phyloP scores from a whole-genome alignment of 2,797 vertebrate genomes.

The Dendrocincla fuliginosa region DNA sequence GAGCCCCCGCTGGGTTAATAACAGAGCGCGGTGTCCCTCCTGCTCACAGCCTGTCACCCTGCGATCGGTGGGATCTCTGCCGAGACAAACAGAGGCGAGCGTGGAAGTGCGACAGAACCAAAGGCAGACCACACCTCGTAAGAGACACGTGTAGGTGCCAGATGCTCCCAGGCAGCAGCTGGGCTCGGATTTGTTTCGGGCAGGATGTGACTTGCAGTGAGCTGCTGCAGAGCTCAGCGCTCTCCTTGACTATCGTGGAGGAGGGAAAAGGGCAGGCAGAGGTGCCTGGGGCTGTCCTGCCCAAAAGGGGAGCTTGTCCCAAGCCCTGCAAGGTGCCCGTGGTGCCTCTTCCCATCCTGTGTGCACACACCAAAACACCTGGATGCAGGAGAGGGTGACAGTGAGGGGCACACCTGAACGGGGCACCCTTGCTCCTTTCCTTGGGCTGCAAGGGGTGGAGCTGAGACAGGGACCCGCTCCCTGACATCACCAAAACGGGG shows the following conservation, averaged over 20 bases:
- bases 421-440: not conserved
- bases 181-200: accelerated
- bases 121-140: not conserved
- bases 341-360: not conserved
- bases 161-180: not conserved
- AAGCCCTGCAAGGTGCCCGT: not conserved
- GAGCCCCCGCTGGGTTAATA: not conserved
- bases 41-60: not conserved
- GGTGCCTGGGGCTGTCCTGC: not conserved
- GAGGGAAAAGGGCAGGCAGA: not conserved
- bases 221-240: not conserved
- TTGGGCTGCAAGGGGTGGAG: not conserved
- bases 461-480: not conserved
- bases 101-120: not conserved
- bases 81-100: accelerated
- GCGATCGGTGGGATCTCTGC: not conserved
- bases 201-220: not conserved
- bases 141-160: accelerated
- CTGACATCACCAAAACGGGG: accelerated
- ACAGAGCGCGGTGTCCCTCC: not conserved
- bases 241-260: not conserved
- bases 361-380: not conserved
- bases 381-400: not conserved
- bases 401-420: not conserved
- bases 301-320: not conserved